Evolutionary conservation across 2,113 vertebrate genomes (phyloP).

Genomic region (Dromiciops gliroides): DNA sequence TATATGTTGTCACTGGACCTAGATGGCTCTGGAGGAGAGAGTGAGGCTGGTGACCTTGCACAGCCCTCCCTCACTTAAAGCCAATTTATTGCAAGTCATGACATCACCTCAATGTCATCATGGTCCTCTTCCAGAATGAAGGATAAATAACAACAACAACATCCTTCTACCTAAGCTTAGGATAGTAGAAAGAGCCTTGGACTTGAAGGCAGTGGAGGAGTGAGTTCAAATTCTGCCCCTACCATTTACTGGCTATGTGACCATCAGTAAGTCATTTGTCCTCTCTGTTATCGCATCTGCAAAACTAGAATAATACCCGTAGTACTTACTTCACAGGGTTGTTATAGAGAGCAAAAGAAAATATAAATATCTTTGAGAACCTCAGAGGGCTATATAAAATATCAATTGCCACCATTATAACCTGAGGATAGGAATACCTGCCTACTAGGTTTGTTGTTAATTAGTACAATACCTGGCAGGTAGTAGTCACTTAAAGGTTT

Average conservation of each 20-base stretch:
- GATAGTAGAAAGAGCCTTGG: background rate
- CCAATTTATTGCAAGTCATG: no score
- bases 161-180: background rate
- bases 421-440: background rate
- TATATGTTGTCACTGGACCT: no score
- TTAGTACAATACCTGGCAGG: background rate
- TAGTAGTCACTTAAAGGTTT: background rate
- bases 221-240: background rate
- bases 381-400: background rate
- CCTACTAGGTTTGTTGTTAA: background rate
- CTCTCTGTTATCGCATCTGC: background rate
- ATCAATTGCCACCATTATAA: background rate
- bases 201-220: background rate
- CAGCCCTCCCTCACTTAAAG: no score
- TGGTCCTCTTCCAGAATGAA: no score
- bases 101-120: no score
- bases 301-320: background rate
- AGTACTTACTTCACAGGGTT: background rate
- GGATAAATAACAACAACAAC: no score
- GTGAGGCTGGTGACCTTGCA: no score
- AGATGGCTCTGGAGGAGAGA: no score
- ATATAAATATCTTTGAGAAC: background rate
- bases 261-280: background rate
- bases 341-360: background rate
- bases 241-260: background rate